Evolutionary conservation across 2,797 vertebrate species (phyloP), one percentile per base, ranked within the genome.

Genomic region (Poecilia velifera): DNA sequence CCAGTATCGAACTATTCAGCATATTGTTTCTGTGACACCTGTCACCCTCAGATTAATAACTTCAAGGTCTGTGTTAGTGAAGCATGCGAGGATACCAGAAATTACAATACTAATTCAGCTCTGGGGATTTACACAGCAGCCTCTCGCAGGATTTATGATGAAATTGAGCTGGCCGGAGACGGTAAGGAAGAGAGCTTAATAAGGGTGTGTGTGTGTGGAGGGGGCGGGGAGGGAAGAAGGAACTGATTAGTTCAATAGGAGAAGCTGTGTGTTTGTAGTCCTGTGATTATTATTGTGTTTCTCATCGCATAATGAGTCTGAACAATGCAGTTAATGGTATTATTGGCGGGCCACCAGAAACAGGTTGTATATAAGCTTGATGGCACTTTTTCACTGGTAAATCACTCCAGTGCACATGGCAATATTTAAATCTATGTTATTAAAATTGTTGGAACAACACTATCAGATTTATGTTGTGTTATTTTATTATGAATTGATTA

Each of bases 281-380:
- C 85, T 91, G 92, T 89, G 82, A 94, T 95, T 95, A 96, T 95
- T 94, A 92, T 94, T 94, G 93, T 95, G 95, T 95, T 94, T 94
- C 92, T 93, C 91, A 93, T 94, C 92, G 92, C 92, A 94, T 96
- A 96, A 96, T 94, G 94, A 96, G 93, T 95, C 94, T 93, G 91
- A 96, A 96, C 95, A 95, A 96, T 95, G 95, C 92, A 88, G 93
- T 95, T 96, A 96, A 96, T 96, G 95, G 95, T 82, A 92, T 95
- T 95, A 96, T 95, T 96, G 96, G 95, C 96, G 81, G 77, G 83
- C 92, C 87, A 95, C 95, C 96, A 96, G 94, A 79, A 91, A 82
- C 53, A 82, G 84, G 88, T 92, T 93, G 91, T 94, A 91, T 93
- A 93, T 93, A 89, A 94, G 94, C 94, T 90, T 94, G 92, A 95